Conservation (phyloP, 2,797 vertebrate species). For the Cottoperca gobio region DNA sequence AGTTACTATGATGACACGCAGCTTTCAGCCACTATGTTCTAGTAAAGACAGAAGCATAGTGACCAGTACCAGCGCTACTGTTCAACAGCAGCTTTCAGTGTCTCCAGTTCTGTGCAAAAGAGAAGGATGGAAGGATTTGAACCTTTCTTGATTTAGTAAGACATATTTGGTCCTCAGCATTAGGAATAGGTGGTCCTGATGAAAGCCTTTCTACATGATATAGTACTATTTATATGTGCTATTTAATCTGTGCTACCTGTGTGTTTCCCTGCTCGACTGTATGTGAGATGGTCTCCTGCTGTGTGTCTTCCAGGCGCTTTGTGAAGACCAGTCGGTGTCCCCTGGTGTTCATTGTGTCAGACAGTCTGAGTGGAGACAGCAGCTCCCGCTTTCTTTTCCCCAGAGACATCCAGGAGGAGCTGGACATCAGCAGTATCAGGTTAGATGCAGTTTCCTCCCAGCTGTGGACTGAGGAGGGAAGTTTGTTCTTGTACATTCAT, state of each 20-base stretch:
- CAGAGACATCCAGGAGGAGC: slow-evolving; percentile 88
- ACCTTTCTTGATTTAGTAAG: not conserved
- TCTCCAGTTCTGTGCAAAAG: not conserved
- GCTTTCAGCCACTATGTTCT: not conserved
- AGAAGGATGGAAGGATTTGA: not conserved
- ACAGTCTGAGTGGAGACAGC: slow-evolving; percentile 89
- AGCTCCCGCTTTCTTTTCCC: slow-evolving; percentile 90
- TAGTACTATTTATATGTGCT: not conserved
- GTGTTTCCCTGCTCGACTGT: not conserved
- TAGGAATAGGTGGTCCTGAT: not conserved
- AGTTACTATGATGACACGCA: not conserved
- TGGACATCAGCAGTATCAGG: slow-evolving; percentile 89
- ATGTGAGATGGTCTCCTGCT: not conserved
- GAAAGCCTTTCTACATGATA: not conserved
- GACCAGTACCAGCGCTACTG: not conserved
- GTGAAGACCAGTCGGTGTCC: slow-evolving; percentile 87
- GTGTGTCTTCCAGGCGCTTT: slow-evolving; percentile 84
- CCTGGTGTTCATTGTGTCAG: slow-evolving; percentile 92
- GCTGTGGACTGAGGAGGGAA: not conserved
- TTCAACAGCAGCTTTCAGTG: not conserved
- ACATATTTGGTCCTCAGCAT: not conserved
- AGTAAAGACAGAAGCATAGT: not conserved
- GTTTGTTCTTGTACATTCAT: not conserved
- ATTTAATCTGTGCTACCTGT: not conserved
- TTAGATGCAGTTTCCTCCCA: slow-evolving; percentile 45